These are phyloP conservation scores for Peribatodes rhomboidaria DNA, from an alignment of 2,888 invertebrate genomes.

Conservation along the genomic window DNA sequence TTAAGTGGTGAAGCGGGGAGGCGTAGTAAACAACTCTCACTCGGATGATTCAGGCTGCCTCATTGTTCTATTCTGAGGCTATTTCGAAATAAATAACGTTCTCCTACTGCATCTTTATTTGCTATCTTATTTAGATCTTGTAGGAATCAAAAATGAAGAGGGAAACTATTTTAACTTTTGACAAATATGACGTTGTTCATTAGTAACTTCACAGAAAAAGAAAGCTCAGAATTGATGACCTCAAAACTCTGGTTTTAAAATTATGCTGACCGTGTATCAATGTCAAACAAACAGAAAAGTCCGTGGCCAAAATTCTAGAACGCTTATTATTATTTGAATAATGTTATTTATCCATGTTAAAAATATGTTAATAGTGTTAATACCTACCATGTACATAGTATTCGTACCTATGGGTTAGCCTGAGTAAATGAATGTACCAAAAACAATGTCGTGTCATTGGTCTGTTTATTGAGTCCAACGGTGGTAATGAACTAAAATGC, in stretches of 20 bases:
- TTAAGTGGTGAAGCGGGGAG: conserved; percentile 40
- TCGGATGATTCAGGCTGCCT: conserved; percentile 41
- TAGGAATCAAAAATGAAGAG: not conserved
- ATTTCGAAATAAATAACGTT: conserved; percentile 18
- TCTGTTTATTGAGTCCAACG: conserved; percentile 20
- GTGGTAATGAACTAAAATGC: conserved; percentile 25
- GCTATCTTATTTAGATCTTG: conserved; percentile 2
- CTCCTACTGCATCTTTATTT: conserved; percentile 12
- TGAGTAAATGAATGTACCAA: conserved; percentile 11
- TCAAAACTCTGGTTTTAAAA: conserved; percentile 14
- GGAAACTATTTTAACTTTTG: not conserved
- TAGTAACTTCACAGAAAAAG: conserved; percentile 11
- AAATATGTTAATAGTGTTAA: conserved; percentile 19
- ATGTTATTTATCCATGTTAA: conserved; percentile 5
- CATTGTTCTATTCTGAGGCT: conserved; percentile 23
- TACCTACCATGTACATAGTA: conserved; percentile 7
- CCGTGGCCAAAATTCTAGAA: not conserved
- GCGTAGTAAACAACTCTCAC: conserved; percentile 47
- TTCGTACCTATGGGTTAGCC: not conserved
- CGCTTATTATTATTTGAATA: conserved; percentile 6
- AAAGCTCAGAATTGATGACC: conserved; percentile 11
- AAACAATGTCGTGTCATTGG: conserved; percentile 28
- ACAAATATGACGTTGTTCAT: not conserved
- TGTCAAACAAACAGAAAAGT: conserved; percentile 21
- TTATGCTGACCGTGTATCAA: conserved; percentile 31